phyloP scores from a whole-genome alignment of 2,888 invertebrate species.

The Neoscelio sp. region DNA sequence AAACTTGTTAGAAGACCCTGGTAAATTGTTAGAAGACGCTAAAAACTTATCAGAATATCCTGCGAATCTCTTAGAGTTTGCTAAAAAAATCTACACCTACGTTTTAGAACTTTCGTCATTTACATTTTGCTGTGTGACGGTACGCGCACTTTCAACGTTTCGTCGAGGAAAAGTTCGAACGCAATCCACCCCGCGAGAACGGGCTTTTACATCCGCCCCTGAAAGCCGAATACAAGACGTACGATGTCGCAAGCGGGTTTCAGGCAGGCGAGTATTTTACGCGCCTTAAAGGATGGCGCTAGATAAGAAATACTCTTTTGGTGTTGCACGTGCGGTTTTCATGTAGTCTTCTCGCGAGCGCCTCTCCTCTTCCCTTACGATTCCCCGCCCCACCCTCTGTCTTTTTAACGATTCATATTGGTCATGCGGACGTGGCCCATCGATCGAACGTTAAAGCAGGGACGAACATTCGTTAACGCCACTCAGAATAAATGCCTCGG shows the following conservation, averaged over 20 bases:
- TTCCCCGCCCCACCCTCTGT: not conserved
- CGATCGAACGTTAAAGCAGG: constrained; percentile 55
- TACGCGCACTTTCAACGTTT: no score
- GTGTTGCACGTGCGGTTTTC: constrained; percentile 31
- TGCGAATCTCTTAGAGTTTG: no score
- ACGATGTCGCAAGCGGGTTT: not conserved
- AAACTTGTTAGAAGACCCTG: no score
- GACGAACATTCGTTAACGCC: constrained; percentile 50
- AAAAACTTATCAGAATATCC: no score
- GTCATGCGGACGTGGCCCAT: constrained; percentile 53
- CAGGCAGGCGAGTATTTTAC: constrained; percentile 7
- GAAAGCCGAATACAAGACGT: not conserved
- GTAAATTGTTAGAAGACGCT: no score
- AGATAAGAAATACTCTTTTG: constrained; percentile 28
- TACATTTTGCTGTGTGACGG: no score
- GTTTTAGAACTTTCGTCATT: no score
- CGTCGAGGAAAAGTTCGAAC: no score
- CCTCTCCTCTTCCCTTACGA: not conserved
- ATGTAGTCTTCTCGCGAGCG: constrained; percentile 33
- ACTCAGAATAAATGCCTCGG: constrained; percentile 40
- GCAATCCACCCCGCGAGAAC: not conserved
- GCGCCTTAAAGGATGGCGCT: constrained; percentile 1
- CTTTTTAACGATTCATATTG: constrained; percentile 52
- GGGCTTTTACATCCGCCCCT: not conserved
- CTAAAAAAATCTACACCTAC: no score